Conservation (phyloP, 2,113 vertebrate genomes). For the Mormyrus iriodes region DNA sequence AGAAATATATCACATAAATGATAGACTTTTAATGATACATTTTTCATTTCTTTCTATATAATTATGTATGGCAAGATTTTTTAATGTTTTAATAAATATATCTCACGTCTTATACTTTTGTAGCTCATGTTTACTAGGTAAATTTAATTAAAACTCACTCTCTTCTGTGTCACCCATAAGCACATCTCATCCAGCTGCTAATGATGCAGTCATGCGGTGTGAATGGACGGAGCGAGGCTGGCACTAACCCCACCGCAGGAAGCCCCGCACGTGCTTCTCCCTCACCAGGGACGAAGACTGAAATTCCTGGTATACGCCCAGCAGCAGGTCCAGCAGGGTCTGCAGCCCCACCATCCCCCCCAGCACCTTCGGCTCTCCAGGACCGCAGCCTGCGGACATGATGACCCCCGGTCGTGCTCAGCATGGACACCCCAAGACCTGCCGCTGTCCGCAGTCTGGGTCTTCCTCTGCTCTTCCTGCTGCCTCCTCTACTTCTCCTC, state of each 20-base stretch:
- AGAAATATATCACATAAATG: background rate
- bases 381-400: slow-evolving; percentile 47
- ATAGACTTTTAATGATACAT: background rate
- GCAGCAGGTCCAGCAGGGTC: slow-evolving; percentile 73
- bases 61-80: background rate
- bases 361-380: slow-evolving; percentile 35
- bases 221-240: background rate
- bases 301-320: slow-evolving; percentile 76
- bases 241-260: slow-evolving; percentile 78
- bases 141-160: background rate
- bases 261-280: slow-evolving; percentile 68
- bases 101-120: background rate
- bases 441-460: background rate
- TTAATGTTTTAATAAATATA: background rate
- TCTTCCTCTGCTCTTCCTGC: background rate
- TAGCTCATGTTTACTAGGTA: background rate
- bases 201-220: no score
- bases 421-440: slow-evolving; percentile 22
- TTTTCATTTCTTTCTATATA: background rate
- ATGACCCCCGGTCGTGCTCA: slow-evolving; percentile 25
- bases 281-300: slow-evolving; percentile 54
- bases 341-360: slow-evolving; percentile 61
- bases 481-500: slow-evolving; percentile 9
- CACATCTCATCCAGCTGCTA: no score
- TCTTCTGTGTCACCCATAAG: background rate